These are phyloP conservation scores for Gadopsis bispinosus DNA, from an alignment of 2,797 vertebrate genomes.

Conservation along the genomic window DNA sequence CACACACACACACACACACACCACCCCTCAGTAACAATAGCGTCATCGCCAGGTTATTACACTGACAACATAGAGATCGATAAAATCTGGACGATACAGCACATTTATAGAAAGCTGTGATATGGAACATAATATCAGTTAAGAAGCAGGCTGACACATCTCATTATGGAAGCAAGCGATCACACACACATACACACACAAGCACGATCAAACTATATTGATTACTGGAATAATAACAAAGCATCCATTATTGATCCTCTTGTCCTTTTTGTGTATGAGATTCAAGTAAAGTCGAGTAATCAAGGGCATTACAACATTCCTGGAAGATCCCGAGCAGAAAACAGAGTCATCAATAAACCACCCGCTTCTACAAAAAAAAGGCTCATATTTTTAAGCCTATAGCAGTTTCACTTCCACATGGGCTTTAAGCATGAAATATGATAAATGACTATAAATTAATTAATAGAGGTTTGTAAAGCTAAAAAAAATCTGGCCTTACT, in stretches of 20 bases:
- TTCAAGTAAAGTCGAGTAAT: slow-evolving; percentile 76
- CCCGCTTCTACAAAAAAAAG: slow-evolving; percentile 37
- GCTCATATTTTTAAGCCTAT: slow-evolving; percentile 37
- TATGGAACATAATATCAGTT: slow-evolving; percentile 68
- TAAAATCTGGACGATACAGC: slow-evolving; percentile 55
- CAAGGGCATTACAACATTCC: slow-evolving; percentile 78
- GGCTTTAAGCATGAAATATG: slow-evolving; percentile 27
- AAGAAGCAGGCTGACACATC: slow-evolving; percentile 61
- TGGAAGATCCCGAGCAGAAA: slow-evolving; percentile 56
- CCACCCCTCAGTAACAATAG: slow-evolving; percentile 60
- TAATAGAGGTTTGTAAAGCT: slow-evolving; percentile 23
- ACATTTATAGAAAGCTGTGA: slow-evolving; percentile 59
- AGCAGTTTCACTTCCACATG: slow-evolving; percentile 54
- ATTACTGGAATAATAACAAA: slow-evolving; percentile 82
- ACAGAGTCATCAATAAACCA: slow-evolving; percentile 69
- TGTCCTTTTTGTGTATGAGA: slow-evolving; percentile 78
- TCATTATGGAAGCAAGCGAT: slow-evolving; percentile 69
- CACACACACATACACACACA: slow-evolving; percentile 42
- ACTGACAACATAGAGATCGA: slow-evolving; percentile 72
- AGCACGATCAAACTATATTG: slow-evolving; percentile 73
- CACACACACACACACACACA: slow-evolving; percentile 17
- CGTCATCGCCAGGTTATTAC: slow-evolving; percentile 68
- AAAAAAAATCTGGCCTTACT: slow-evolving; percentile 39
- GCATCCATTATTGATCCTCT: slow-evolving; percentile 80
- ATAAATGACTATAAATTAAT: slow-evolving; percentile 53